A percentile compares a stretch with the other conserved stretches of the same genome.
These are phyloP conservation scores for Chaetogeoica ovagalla DNA, from an alignment of 2,888 invertebrate species.

Conservation along the genomic window DNA sequence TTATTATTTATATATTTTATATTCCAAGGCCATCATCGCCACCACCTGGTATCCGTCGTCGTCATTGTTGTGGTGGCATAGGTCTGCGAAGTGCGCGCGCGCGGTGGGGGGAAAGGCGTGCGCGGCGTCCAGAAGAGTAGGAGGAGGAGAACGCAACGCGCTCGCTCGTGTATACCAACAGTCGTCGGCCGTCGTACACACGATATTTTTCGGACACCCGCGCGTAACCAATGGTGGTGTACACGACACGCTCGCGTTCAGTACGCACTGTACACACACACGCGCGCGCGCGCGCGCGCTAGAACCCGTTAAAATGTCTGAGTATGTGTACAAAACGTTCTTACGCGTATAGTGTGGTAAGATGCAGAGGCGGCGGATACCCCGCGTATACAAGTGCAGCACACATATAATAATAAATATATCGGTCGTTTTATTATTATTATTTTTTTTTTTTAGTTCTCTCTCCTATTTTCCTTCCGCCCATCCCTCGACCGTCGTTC, in stretches of 20 bases:
- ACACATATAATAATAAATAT: neutral
- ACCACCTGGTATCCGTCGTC: neutral
- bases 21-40: constrained; percentile 44
- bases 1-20: constrained; percentile 23
- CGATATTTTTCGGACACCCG: constrained; percentile 39
- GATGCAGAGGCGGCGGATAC: neutral
- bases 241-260: neutral
- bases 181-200: constrained; percentile 11
- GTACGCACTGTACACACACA: neutral
- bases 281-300: neutral
- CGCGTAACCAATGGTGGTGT: neutral
- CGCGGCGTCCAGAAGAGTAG: neutral
- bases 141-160: neutral
- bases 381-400: neutral
- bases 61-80: neutral
- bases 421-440: too few relatives aligned
- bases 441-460: neutral
- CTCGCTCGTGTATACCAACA: neutral
- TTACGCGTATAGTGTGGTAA: neutral
- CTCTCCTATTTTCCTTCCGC: neutral
- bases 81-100: neutral
- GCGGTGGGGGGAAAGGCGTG: constrained; percentile 7
- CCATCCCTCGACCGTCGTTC: too few relatives aligned
- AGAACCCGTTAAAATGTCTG: constrained; percentile 30
- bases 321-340: neutral